phyloP scores from a whole-genome alignment of 2,888 invertebrate species.

The Clusia tigrina region DNA sequence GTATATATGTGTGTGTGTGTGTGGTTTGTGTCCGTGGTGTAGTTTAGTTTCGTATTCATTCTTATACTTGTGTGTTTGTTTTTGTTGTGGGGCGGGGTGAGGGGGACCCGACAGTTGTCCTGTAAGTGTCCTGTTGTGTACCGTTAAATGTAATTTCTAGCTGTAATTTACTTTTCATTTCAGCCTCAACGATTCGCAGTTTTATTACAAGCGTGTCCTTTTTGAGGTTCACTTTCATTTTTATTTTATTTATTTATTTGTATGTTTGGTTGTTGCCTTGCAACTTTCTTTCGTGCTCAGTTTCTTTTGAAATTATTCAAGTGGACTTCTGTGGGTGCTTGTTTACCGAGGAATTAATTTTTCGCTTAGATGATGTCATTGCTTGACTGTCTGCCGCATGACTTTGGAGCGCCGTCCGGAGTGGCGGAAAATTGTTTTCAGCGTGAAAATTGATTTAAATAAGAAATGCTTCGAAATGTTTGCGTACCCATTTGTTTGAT shows the following conservation, averaged over 20 bases:
- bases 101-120: background rate
- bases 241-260: background rate
- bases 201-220: no score
- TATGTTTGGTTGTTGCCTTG: background rate
- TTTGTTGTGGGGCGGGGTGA: background rate
- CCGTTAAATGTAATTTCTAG: no score
- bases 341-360: conserved; percentile 44
- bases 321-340: conserved; percentile 5
- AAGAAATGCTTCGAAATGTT: no score
- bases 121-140: background rate
- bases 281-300: conserved; percentile 37
- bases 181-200: conserved; percentile 6
- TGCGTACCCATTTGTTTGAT: no score
- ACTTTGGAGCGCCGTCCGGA: no score
- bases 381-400: no score
- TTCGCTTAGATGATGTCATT: conserved; percentile 44
- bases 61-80: no score
- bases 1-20: background rate
- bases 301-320: conserved; percentile 7
- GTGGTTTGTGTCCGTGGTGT: no score
- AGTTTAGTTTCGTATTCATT: no score
- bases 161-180: conserved; percentile 6
- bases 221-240: background rate
- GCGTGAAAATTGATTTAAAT: no score
- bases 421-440: no score